phyloP scores from a whole-genome alignment of 2,113 vertebrate genomes.

The Martes martes region DNA sequence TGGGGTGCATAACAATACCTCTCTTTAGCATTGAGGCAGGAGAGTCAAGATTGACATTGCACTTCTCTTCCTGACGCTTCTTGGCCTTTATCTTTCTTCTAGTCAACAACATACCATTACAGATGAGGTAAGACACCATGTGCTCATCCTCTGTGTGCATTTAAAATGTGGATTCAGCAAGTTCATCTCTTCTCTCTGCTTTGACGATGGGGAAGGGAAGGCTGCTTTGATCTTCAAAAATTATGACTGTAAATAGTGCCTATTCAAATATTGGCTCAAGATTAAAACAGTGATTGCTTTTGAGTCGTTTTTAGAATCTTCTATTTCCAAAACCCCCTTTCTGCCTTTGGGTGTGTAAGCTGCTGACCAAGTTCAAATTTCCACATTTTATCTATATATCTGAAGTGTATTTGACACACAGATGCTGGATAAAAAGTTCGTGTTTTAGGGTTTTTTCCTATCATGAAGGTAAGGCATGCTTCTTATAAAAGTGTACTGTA shows the following conservation, averaged over 20 bases:
- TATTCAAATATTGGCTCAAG: slow-evolving; percentile 44
- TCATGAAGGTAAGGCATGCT: slow-evolving; percentile 11
- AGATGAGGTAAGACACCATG: slow-evolving; percentile 47
- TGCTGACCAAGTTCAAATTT: slow-evolving; percentile 25
- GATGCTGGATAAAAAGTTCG: slow-evolving; percentile 23
- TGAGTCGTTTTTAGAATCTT: slow-evolving; percentile 13
- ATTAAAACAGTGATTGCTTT: slow-evolving; percentile 53
- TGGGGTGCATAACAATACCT: neutral
- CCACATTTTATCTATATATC: neutral
- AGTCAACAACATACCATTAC: slow-evolving; percentile 15
- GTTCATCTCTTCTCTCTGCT: slow-evolving; percentile 50
- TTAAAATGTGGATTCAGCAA: slow-evolving; percentile 3
- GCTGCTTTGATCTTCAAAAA: slow-evolving; percentile 61
- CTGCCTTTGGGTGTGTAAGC: neutral
- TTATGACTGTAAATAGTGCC: slow-evolving; percentile 49
- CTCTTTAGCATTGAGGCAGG: slow-evolving; percentile 25
- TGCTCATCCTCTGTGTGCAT: slow-evolving; percentile 47
- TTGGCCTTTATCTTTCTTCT: slow-evolving; percentile 54
- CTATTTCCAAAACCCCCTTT: slow-evolving; percentile 19
- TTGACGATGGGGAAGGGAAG: slow-evolving; percentile 35
- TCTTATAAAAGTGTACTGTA: neutral
- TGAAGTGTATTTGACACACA: slow-evolving; percentile 41
- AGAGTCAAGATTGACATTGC: slow-evolving; percentile 15
- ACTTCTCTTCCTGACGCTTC: slow-evolving; percentile 12
- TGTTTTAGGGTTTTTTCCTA: slow-evolving; percentile 8